phyloP scores from a whole-genome alignment of 2,888 invertebrate species.

The Resseliella maxima region DNA sequence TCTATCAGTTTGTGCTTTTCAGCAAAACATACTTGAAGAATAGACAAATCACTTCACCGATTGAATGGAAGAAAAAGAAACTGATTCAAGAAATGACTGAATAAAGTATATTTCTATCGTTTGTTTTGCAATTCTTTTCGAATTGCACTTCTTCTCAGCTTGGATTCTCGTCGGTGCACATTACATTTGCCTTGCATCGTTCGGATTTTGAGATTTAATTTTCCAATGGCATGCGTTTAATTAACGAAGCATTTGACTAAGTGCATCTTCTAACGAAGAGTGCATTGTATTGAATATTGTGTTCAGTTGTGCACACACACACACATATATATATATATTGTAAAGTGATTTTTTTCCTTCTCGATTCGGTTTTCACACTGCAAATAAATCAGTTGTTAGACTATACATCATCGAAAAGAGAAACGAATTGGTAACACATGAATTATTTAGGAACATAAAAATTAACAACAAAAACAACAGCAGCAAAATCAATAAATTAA shows the following conservation, averaged over 20 bases:
- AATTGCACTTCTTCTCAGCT: neutral
- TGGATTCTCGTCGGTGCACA: neutral
- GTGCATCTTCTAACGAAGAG: neutral
- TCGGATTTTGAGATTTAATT: neutral
- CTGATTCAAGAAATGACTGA: neutral
- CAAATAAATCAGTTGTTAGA: neutral
- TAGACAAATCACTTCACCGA: conserved; percentile 15
- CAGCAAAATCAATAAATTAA: conserved; percentile 28
- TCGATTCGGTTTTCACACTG: too few relatives aligned
- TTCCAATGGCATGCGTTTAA: conserved; percentile 30
- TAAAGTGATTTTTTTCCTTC: neutral
- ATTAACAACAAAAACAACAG: neutral
- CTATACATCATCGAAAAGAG: neutral
- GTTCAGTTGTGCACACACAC: neutral
- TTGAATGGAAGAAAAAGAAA: neutral
- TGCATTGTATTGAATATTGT: neutral
- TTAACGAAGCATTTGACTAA: neutral
- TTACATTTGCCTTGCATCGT: neutral
- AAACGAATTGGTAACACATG: conserved; percentile 28
- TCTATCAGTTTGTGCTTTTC: too few relatives aligned
- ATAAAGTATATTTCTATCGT: neutral
- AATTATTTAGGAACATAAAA: conserved; percentile 11
- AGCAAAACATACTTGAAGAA: neutral
- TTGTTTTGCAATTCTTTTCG: neutral
- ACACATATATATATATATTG: neutral